Base-by-base conservation (phyloP, 2,888 invertebrate species). In the Apantesis nais region DNA sequence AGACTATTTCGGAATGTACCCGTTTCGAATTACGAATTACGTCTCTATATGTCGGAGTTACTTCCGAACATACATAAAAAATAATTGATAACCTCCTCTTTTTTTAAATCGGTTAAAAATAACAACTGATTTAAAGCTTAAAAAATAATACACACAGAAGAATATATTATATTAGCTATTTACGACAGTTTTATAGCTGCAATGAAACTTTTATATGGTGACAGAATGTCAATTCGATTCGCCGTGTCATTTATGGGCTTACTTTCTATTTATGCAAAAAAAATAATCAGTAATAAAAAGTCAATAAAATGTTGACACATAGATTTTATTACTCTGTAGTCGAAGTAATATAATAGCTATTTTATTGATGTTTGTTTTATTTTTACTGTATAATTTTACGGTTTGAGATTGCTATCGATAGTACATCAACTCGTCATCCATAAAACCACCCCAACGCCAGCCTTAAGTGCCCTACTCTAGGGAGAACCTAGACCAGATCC, bases 91-190 rank as follows among this genome's bases (percentile, higher is more conserved):
- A n/a, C n/a, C n/a, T n/a, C n/a, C n/a, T n/a, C n/a, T n/a, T n/a
- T n/a, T n/a, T n/a, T n/a, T n/a, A n/a, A n/a, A n/a, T n/a, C n/a
- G n/a, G n/a, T 37, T 11, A 7, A 41, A 41, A 41, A 41, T 2
- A 41, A 41, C 9, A 41, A 11, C 1, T 41, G 12, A 41, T 41
- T 14, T 41, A 3, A 41, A 41, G 2, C 16, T 44, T 14, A 16
- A 5, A 16, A 44, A 44, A 3, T 16, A 44, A 22, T 72, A 73
- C 67, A 70, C 76, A 77, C 81, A 75, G 67, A 61, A 31, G 66
- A n/a, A n/a, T n/a, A n/a, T n/a, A n/a, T n/a, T n/a, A n/a, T 0
- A 48, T 48, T 48, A 5, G 19, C 48, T 22, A 11, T 39, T 34
- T 34, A 9, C 31, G 60, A 22, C 12, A n/a, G 11, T 4, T n/a